Percentiles rank a stretch among this genome's conserved stretches.
phyloP scores from a whole-genome alignment of 2,797 vertebrate genomes.

The Paedocypris micromegethes region DNA sequence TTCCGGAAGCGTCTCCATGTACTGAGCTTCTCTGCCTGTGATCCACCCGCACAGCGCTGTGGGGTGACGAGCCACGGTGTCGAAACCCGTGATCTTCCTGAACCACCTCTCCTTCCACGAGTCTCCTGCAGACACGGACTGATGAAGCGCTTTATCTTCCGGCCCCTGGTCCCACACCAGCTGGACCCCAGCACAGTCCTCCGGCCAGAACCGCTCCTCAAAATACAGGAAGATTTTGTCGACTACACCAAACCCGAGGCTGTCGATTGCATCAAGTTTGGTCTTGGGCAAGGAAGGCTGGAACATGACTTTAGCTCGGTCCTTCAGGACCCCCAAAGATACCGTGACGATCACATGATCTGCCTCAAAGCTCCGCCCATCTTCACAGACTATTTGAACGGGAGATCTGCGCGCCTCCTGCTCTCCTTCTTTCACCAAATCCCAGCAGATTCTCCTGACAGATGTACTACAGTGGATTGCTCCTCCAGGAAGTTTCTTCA shows the following conservation, averaged over 20 bases:
- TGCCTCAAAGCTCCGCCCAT: constrained; percentile 51
- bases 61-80: constrained; percentile 55
- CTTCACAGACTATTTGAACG: constrained; percentile 53
- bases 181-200: constrained; percentile 58
- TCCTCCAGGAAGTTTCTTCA: constrained; percentile 46
- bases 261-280: constrained; percentile 54
- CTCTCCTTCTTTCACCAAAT: neutral
- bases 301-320: constrained; percentile 48
- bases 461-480: constrained; percentile 44
- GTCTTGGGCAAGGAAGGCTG: constrained; percentile 50
- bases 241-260: constrained; percentile 56
- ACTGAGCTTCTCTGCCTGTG: constrained; percentile 56
- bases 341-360: constrained; percentile 59
- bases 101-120: constrained; percentile 54
- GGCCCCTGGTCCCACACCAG: constrained; percentile 57
- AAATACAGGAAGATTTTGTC: constrained; percentile 61
- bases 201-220: constrained; percentile 55
- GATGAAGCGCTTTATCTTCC: constrained; percentile 49
- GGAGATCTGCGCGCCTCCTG: constrained; percentile 12
- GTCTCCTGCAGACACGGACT: constrained; percentile 30
- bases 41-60: constrained; percentile 61
- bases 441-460: constrained; percentile 53
- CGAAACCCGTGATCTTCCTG: constrained; percentile 62
- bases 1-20: constrained; percentile 58
- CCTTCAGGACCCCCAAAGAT: constrained; percentile 56